phyloP scores from a whole-genome alignment of 2,797 vertebrate genomes.

The Sebastolobus alascanus region DNA sequence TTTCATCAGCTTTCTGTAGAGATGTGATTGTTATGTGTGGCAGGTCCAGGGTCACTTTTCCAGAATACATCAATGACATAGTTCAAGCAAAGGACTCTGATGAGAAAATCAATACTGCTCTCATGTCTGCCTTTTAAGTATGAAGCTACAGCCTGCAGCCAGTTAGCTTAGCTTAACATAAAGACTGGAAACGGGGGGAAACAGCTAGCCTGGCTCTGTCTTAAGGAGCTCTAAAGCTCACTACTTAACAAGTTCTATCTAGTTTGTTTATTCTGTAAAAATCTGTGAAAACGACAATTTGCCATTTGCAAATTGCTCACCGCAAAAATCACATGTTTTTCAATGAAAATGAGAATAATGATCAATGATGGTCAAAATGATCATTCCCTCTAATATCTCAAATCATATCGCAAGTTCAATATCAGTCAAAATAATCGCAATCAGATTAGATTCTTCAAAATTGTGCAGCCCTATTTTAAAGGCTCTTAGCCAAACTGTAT shows the following conservation, averaged over 20 bases:
- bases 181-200: neutral
- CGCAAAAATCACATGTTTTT: no score
- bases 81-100: neutral
- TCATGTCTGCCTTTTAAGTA: neutral
- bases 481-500: rapidly evolving
- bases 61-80: neutral
- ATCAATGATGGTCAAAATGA: no score
- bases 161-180: neutral
- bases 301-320: neutral
- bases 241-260: constrained; percentile 17
- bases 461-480: no score
- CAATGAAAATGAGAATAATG: no score
- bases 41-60: neutral
- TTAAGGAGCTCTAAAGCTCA: constrained; percentile 6
- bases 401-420: no score
- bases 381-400: no score
- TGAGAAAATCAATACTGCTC: neutral
- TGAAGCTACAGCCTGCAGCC: neutral
- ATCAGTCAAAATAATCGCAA: no score
- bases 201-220: neutral
- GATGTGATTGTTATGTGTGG: neutral
- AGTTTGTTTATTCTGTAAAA: neutral
- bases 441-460: no score
- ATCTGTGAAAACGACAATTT: neutral
- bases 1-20: neutral